phyloP scores from a whole-genome alignment of 1,140 invertebrate species.

The Cydia pomonella region DNA sequence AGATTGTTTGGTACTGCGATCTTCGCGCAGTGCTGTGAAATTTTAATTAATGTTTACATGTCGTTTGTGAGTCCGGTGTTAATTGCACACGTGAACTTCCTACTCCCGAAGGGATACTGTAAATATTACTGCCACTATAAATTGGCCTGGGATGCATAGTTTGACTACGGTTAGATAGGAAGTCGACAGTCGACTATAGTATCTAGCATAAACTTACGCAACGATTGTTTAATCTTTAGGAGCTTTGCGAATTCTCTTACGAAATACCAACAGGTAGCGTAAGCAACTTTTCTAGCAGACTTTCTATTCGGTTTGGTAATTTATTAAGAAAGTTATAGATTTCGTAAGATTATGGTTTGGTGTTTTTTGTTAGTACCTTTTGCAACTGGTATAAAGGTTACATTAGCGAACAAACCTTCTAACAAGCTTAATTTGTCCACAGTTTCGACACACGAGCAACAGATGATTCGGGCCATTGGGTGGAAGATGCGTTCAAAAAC shows the following conservation, averaged over 20 bases:
- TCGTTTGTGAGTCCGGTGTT: conserved; percentile 20
- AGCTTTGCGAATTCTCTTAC: no score
- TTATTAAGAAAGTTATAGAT: background rate
- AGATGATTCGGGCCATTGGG: conserved; percentile 82
- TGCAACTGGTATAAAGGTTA: no score
- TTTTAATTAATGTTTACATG: conserved; percentile 30
- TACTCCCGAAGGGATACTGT: background rate
- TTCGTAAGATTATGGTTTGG: no score
- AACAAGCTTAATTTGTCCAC: conserved; percentile 52
- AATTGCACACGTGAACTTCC: conserved; percentile 12
- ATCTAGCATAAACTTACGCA: background rate
- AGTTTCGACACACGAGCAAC: conserved; percentile 84
- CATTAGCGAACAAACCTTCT: conserved; percentile 22
- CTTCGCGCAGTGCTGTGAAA: conserved; percentile 12
- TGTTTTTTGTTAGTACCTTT: no score
- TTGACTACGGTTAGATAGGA: background rate
- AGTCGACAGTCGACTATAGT: background rate
- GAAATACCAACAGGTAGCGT: no score
- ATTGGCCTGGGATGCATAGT: background rate
- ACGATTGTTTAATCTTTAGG: no score
- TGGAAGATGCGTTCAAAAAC: conserved; percentile 81
- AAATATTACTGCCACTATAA: conserved; percentile 12
- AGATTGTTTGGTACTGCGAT: background rate
- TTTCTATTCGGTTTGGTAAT: background rate
- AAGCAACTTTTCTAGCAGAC: background rate